These are phyloP conservation scores for Cirrhinus molitorella DNA, from an alignment of 2,797 vertebrate genomes.

Conservation along the genomic window DNA sequence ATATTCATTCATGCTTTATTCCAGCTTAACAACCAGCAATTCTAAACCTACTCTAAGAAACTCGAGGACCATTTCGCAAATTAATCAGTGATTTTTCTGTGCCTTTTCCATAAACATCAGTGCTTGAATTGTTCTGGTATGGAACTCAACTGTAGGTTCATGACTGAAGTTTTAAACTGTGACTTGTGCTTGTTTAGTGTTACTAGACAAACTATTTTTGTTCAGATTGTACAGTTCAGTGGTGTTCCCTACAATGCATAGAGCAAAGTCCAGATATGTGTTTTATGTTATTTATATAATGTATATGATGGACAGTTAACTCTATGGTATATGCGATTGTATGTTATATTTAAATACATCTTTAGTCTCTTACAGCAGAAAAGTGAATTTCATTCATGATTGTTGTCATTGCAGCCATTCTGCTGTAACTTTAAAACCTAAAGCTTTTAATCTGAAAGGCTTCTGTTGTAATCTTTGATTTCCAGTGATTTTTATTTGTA, in stretches of 20 bases:
- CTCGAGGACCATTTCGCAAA: constrained; percentile 15
- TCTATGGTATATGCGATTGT: constrained; percentile 65
- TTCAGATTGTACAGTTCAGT: constrained; percentile 11
- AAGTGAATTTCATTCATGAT: neutral
- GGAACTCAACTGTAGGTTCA: neutral
- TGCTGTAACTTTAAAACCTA: neutral
- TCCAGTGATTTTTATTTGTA: constrained; percentile 8
- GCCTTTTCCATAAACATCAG: constrained; percentile 46
- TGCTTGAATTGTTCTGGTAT: neutral
- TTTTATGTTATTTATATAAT: constrained; percentile 74
- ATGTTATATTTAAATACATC: constrained; percentile 25
- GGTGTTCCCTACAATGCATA: constrained; percentile 49
- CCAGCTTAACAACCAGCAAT: neutral
- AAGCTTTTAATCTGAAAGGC: constrained; percentile 6
- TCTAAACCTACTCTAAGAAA: neutral
- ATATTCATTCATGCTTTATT: neutral
- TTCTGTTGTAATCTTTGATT: constrained; percentile 5
- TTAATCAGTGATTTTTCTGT: constrained; percentile 27
- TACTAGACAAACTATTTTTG: constrained; percentile 29
- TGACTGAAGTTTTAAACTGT: constrained; percentile 10
- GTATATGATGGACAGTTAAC: constrained; percentile 64
- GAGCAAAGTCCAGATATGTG: constrained; percentile 63
- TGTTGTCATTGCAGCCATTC: neutral
- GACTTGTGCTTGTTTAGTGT: constrained; percentile 27
- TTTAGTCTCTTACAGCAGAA: constrained; percentile 23